phyloP scores from a whole-genome alignment of 2,888 invertebrate genomes.

The Harpalus rubripes region DNA sequence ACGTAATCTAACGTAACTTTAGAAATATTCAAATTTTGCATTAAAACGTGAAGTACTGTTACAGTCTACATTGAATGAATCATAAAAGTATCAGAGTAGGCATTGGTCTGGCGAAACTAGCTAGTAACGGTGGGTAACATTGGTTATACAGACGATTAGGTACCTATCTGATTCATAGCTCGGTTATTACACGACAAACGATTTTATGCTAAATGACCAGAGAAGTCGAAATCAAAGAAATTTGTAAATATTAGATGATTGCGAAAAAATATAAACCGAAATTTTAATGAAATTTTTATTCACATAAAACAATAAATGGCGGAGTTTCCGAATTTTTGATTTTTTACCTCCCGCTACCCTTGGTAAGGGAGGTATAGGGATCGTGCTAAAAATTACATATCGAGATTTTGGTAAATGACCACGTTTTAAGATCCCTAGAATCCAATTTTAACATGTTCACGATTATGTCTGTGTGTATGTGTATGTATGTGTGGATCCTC shows the following conservation, averaged over 20 bases:
- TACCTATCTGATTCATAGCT: slow-evolving; percentile 13
- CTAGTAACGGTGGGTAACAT: not conserved
- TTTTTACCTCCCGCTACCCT: too few species aligned
- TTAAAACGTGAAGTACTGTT: not conserved
- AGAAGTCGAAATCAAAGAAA: not conserved
- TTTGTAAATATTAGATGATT: not conserved
- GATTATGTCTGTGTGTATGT: too few species aligned
- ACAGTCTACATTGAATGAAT: slow-evolving; percentile 11
- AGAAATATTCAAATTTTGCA: slow-evolving; percentile 19
- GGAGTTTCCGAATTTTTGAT: too few species aligned
- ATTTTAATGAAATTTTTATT: too few species aligned
- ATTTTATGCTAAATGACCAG: not conserved
- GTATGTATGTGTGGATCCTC: too few species aligned
- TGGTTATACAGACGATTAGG: slow-evolving; percentile 17
- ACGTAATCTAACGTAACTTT: not conserved
- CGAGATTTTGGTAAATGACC: too few species aligned
- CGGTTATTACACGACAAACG: not conserved
- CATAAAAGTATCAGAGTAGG: not conserved
- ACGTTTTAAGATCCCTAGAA: too few species aligned
- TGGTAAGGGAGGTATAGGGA: too few species aligned
- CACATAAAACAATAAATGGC: too few species aligned
- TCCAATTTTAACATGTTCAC: too few species aligned
- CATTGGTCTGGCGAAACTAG: not conserved
- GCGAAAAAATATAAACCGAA: too few species aligned
- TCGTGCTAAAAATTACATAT: too few species aligned